Percentiles rank a stretch among this genome's conserved stretches.
phyloP scores from a whole-genome alignment of 2,113 vertebrate genomes.

The Psilopsiagon aymara region DNA sequence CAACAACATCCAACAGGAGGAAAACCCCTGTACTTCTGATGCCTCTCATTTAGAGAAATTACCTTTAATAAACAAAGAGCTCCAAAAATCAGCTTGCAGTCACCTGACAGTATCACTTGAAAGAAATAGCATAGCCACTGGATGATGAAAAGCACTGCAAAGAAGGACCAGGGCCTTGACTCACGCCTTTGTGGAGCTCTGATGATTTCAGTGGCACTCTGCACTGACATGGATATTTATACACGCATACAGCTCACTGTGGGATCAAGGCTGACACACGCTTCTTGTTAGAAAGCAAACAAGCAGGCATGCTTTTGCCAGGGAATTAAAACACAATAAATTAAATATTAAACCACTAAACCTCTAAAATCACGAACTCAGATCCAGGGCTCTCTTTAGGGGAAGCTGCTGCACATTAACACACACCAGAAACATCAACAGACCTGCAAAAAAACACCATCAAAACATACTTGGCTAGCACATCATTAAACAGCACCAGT shows the following conservation, averaged over 20 bases:
- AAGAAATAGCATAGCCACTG: not conserved
- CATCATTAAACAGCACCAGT: not conserved
- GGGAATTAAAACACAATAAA: not conserved
- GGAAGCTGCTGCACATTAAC: not conserved
- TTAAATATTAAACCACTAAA: not conserved
- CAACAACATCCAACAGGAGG: not conserved
- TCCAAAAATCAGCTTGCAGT: not conserved
- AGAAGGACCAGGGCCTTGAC: not conserved
- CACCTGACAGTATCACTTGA: not conserved
- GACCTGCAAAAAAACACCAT: not conserved
- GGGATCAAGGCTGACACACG: not conserved
- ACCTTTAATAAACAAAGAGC: not conserved
- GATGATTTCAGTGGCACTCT: not conserved
- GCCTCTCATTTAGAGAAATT: not conserved
- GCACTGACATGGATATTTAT: not conserved
- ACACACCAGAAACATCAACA: not conserved
- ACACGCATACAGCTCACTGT: not conserved
- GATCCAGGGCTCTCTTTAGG: not conserved
- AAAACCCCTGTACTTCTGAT: not conserved
- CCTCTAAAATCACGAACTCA: not conserved
- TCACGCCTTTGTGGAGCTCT: not conserved
- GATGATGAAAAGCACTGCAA: not conserved
- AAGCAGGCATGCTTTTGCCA: not conserved
- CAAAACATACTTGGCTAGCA: not conserved
- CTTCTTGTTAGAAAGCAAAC: not conserved